Evolutionary conservation across 2,888 invertebrate species (phyloP), one percentile per base, ranked within the genome.

Genomic region (Leptinotarsa juncta): DNA sequence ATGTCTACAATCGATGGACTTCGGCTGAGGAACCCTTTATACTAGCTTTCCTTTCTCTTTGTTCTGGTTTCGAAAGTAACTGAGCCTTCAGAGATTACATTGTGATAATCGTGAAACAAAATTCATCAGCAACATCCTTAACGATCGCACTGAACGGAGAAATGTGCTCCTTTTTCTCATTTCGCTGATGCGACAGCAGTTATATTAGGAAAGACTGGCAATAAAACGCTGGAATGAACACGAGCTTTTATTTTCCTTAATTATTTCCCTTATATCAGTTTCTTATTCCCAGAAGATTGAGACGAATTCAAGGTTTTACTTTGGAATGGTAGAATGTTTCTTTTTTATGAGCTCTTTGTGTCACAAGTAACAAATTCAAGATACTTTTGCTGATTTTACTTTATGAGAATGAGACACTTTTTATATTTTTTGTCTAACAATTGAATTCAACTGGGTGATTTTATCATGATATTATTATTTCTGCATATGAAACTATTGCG

Each of bases 101-200:
- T 55, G 57, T n/a, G 48, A 60, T 32, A 69, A 69, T 69, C 69
- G 7, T 7, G 48, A 57, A 60, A 55, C 53, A 23, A 18, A 69
- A 49, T 55, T 18, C 48, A 55, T 57, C 69, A 60, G 69, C 69
- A 48, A 32, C 57, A 69, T 42, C 32, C 51, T 53, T 49, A 69
- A 69, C 69, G 57, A 69, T 60, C 57, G 42, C 15, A 49, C 23
- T 7, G 48, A n/a, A 57, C 20, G 49, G 57, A 48, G 49, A 60
- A 69, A 49, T 57, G 69, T 55, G 57, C 55, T 18, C 18, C 23
- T 48, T 57, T 60, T 42, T 69, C 57, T 69, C 69, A 69, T 69
- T 69, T 57, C 55, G 57, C 57, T 57, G 69, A 69, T 69, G 69
- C 57, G 57, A 69, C 55, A 55, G 48, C 55, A 7, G 69, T 69